Evolutionary conservation across 1,140 invertebrate species (phyloP).

Genomic region (Drosophila sp.): DNA sequence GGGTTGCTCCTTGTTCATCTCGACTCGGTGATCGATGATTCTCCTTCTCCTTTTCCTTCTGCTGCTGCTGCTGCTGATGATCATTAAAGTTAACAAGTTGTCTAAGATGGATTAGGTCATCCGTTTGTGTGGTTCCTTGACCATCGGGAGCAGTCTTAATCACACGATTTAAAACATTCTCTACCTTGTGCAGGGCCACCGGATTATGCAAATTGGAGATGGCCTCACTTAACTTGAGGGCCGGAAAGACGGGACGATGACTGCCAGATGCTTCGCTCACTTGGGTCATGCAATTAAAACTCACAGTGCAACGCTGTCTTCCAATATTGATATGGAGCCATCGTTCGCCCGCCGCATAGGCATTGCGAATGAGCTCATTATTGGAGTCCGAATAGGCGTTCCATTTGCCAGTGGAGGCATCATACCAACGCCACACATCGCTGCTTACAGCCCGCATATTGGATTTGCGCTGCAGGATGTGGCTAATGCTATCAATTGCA

Average conservation of each 20-base stretch:
- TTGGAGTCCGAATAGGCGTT: constrained; percentile 89
- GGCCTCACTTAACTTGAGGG: constrained; percentile 83
- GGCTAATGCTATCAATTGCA: constrained; percentile 91
- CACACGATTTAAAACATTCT: constrained; percentile 56
- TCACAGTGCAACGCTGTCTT: constrained; percentile 90
- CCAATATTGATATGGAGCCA: constrained; percentile 90
- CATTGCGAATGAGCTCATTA: constrained; percentile 92
- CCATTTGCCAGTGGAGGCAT: constrained; percentile 92
- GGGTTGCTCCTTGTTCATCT: not conserved
- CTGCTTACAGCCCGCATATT: constrained; percentile 88
- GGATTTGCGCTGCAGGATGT: constrained; percentile 88
- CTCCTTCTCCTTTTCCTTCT: not conserved
- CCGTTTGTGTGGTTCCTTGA: constrained; percentile 40
- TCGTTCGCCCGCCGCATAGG: constrained; percentile 90
- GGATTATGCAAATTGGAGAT: constrained; percentile 49
- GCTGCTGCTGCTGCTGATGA: not conserved
- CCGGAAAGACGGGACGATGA: constrained; percentile 91
- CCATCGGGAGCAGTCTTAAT: constrained; percentile 49
- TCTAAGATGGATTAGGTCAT: constrained; percentile 50
- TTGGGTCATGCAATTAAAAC: constrained; percentile 93
- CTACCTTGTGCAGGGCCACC: constrained; percentile 34
- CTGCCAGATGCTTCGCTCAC: constrained; percentile 93
- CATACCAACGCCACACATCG: constrained; percentile 94
- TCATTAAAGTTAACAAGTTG: constrained; percentile 62
- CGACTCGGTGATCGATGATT: not conserved